Evolutionary conservation across 2,113 vertebrate genomes (phyloP).

Genomic region (Gallinago jamesoni): DNA sequence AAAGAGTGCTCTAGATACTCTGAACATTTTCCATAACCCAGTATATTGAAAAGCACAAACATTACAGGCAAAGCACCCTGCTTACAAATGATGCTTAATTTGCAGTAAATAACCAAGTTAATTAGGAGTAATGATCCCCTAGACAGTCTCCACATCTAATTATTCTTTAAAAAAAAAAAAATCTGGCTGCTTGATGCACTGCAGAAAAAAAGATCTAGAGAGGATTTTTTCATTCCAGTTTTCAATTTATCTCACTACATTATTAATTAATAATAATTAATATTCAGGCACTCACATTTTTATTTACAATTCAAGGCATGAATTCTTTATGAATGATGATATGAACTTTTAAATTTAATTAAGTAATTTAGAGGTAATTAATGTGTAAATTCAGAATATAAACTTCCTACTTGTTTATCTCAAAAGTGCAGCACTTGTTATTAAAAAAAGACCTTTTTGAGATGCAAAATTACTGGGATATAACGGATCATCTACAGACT

Average conservation of each 20-base stretch:
- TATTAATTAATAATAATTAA: constrained; percentile 97
- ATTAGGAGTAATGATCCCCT: constrained; percentile 93
- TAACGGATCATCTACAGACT: background rate
- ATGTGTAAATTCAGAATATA: constrained; percentile 82
- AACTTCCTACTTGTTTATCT: constrained; percentile 65
- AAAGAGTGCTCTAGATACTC: background rate
- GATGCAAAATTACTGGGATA: constrained; percentile 49
- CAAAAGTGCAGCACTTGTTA: constrained; percentile 37
- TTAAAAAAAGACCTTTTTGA: constrained; percentile 60
- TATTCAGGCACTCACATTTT: constrained; percentile 90
- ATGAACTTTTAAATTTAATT: constrained; percentile 92
- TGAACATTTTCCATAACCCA: constrained; percentile 26
- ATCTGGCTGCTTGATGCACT: constrained; percentile 68
- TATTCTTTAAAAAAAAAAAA: constrained; percentile 76
- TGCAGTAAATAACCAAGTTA: constrained; percentile 89
- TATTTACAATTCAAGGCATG: constrained; percentile 90
- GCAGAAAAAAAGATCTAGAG: constrained; percentile 77
- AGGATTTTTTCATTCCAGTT: constrained; percentile 75
- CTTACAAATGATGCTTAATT: constrained; percentile 84
- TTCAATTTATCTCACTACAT: constrained; percentile 87
- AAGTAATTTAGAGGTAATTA: constrained; percentile 94
- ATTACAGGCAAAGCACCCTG: constrained; percentile 65
- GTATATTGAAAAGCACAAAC: constrained; percentile 44
- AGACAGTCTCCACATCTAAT: constrained; percentile 85
- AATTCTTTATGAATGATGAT: constrained; percentile 92